Evolutionary conservation across 2,113 vertebrate species (phyloP).

Genomic region (Vireo altiloquus): DNA sequence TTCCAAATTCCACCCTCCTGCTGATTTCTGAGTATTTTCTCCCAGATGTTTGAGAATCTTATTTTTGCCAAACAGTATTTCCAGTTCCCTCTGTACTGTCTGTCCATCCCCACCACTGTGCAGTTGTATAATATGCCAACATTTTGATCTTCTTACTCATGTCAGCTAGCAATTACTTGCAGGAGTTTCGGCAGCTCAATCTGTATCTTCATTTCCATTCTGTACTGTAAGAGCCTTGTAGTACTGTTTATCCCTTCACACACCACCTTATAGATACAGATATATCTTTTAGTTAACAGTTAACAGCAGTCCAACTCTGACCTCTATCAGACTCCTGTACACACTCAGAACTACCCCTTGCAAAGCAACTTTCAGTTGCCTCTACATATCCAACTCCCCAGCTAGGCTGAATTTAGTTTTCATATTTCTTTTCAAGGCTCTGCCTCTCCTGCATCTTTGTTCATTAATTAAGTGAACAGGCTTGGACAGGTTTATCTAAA

Average conservation of each 20-base stretch:
- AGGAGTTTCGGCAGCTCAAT: background rate
- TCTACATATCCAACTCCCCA: background rate
- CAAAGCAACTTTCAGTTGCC: background rate
- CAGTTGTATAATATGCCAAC: background rate
- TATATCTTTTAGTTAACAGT: too few species aligned
- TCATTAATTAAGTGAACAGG: background rate
- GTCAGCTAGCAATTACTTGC: background rate
- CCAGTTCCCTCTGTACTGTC: background rate
- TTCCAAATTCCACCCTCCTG: background rate
- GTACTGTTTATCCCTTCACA: rapidly evolving
- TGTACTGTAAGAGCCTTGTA: background rate
- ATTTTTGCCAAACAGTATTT: background rate
- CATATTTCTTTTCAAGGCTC: background rate
- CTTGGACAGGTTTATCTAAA: background rate
- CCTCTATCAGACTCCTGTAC: background rate
- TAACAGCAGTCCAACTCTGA: background rate
- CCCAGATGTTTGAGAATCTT: background rate
- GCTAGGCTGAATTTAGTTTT: background rate
- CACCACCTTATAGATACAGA: background rate
- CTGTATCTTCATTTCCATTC: background rate
- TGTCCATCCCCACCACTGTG: background rate
- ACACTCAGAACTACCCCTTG: background rate
- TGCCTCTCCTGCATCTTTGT: background rate
- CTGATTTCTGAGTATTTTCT: background rate
- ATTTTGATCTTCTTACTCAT: background rate